Evolutionary conservation across 2,888 invertebrate species (phyloP).

Genomic region (Campopleginae sp.): DNA sequence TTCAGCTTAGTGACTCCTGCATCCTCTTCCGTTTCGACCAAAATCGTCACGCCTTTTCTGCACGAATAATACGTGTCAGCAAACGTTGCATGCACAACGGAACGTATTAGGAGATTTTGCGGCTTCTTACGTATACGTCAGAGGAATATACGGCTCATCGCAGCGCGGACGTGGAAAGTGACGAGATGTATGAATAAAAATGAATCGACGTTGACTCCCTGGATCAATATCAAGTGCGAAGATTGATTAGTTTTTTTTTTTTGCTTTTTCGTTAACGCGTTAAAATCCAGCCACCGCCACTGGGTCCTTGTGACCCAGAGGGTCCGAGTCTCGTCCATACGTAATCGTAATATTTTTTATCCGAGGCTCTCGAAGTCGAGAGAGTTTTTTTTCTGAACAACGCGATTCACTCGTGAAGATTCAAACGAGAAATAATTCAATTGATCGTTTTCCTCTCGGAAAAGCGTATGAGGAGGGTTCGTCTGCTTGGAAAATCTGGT

Average conservation of each 20-base stretch:
- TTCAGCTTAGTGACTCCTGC: slow-evolving; percentile 22
- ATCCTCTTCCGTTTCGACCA: slow-evolving; percentile 3
- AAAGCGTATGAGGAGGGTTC: neutral
- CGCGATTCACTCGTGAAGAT: neutral
- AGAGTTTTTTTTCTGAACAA: neutral
- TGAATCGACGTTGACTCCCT: neutral
- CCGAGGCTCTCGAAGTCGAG: neutral
- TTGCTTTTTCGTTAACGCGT: neutral
- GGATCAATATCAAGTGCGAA: neutral
- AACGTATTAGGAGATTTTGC: slow-evolving; percentile 8
- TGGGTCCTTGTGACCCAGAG: neutral
- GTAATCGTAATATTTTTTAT: neutral
- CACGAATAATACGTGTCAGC: slow-evolving; percentile 50
- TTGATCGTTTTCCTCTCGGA: neutral
- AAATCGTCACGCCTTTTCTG: slow-evolving; percentile 47
- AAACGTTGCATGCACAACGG: slow-evolving; percentile 40
- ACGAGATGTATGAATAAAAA: neutral
- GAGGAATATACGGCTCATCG: neutral
- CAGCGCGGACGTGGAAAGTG: neutral
- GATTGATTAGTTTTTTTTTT: neutral
- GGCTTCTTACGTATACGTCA: neutral
- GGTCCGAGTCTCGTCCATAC: no score
- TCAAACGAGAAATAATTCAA: neutral
- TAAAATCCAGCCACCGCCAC: neutral
- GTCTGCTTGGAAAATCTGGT: neutral